phyloP scores from a whole-genome alignment of 1,140 invertebrate genomes.

The Drosophila seguyi region DNA sequence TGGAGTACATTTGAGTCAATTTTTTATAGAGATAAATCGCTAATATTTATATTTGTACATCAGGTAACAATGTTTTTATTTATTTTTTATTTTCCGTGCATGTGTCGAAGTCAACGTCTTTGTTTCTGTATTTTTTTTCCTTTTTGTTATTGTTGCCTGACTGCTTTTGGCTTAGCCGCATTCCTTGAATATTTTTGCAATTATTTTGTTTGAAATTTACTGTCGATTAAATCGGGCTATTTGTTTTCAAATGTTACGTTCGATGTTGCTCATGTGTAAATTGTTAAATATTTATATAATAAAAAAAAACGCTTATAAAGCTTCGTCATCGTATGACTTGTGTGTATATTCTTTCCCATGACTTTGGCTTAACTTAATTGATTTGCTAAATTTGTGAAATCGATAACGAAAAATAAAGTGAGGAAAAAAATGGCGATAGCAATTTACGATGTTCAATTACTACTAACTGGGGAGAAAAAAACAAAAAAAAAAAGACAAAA shows the following conservation, averaged over 20 bases:
- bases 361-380: constrained; percentile 38
- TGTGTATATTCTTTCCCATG: constrained; percentile 40
- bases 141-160: constrained; percentile 40
- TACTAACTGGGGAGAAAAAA: constrained; percentile 10
- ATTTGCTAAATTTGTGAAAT: constrained; percentile 47
- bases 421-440: constrained; percentile 19
- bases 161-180: constrained; percentile 59
- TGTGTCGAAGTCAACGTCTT: constrained; percentile 44
- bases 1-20: not conserved
- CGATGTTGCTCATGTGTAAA: constrained; percentile 10
- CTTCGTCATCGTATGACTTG: constrained; percentile 16
- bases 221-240: constrained; percentile 33
- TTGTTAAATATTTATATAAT: constrained; percentile 45
- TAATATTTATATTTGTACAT: not conserved
- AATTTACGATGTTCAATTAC: constrained; percentile 74
- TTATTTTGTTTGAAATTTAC: constrained; percentile 60
- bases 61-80: not conserved
- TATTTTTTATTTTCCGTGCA: constrained; percentile 20
- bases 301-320: not conserved
- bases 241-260: constrained; percentile 26
- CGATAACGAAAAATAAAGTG: constrained; percentile 28
- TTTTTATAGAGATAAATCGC: not conserved
- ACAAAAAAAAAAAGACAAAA: constrained; percentile 6
- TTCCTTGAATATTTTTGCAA: constrained; percentile 72
- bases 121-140: constrained; percentile 4